A percentile compares a stretch with the other conserved stretches of the same genome.
These are phyloP conservation scores for Elgonia sp. DNA, from an alignment of 2,888 invertebrate genomes.

Conservation along the genomic window DNA sequence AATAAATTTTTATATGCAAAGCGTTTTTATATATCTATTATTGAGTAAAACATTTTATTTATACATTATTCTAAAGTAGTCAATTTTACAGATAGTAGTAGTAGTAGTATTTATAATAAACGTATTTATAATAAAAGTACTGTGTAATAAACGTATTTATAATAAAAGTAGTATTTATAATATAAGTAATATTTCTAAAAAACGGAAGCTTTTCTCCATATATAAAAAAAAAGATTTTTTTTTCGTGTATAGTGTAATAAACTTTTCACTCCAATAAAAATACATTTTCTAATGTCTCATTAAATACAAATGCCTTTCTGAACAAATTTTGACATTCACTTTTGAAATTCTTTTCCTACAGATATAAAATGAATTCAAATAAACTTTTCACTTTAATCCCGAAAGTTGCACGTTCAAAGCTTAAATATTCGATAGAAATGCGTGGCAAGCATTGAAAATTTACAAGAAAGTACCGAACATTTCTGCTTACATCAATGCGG, in stretches of 20 bases:
- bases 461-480: conserved; percentile 9
- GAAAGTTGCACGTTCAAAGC: conserved; percentile 21
- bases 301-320: background rate
- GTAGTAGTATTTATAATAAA: no score
- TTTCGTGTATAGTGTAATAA: background rate
- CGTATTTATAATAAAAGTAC: no score
- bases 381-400: conserved; percentile 37
- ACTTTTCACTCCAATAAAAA: background rate
- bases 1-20: no score
- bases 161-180: no score
- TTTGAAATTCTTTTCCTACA: background rate
- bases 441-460: conserved; percentile 22
- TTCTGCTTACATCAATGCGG: conserved; percentile 5
- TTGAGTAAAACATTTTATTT: no score
- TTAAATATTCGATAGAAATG: conserved; percentile 18
- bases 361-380: conserved; percentile 20
- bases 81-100: no score
- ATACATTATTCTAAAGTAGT: no score
- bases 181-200: no score
- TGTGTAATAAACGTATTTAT: no score
- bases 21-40: no score
- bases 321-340: conserved; percentile 5
- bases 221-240: background rate
- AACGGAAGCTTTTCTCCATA: no score
- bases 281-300: background rate